phyloP scores from a whole-genome alignment of 2,113 vertebrate species.

The Ptilonorhynchus violaceus region DNA sequence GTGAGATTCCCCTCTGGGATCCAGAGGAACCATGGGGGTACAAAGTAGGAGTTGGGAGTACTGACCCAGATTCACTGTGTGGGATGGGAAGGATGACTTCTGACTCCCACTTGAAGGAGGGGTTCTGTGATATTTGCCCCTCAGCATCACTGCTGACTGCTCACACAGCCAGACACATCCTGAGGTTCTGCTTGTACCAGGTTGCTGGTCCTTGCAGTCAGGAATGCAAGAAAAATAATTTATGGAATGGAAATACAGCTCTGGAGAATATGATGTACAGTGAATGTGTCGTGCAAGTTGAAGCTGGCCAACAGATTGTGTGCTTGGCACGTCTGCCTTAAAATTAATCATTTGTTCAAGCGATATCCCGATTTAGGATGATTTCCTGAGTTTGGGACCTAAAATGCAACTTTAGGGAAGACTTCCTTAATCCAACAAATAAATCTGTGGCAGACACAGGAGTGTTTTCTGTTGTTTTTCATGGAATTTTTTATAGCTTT shows the following conservation, averaged over 20 bases:
- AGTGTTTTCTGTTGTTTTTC: constrained; percentile 31
- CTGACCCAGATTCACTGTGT: neutral
- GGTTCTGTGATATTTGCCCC: neutral
- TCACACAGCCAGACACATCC: neutral
- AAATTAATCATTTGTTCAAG: neutral
- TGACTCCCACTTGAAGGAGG: neutral
- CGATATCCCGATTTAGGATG: neutral
- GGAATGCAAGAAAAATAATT: neutral
- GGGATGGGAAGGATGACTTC: neutral
- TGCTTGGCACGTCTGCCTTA: neutral
- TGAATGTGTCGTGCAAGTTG: neutral
- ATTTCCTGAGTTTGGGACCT: neutral
- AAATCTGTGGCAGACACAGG: constrained; percentile 15
- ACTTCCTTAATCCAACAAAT: constrained; percentile 19
- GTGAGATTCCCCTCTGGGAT: neutral
- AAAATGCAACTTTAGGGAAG: neutral
- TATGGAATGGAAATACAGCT: neutral
- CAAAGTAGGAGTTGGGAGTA: neutral
- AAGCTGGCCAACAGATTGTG: neutral
- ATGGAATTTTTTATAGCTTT: constrained; percentile 37
- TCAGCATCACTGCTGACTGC: neutral
- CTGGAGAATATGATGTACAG: neutral
- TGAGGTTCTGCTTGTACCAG: neutral
- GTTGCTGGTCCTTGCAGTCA: neutral
- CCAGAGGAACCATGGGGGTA: neutral